Percentiles rank a stretch among this genome's conserved stretches.
phyloP scores from a whole-genome alignment of 2,888 invertebrate genomes.

The Acleris cristana region DNA sequence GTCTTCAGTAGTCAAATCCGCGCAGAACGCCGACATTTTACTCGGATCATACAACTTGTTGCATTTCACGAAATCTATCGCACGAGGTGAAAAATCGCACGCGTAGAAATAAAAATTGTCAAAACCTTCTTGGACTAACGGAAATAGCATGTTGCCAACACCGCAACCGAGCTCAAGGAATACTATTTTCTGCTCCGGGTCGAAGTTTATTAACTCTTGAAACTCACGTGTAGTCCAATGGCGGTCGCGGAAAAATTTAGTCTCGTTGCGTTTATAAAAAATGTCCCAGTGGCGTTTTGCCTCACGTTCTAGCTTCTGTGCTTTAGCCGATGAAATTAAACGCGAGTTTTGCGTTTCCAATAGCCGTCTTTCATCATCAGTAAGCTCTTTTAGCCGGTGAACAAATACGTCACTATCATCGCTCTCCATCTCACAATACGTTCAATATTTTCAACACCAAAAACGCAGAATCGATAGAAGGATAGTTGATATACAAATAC shows the following conservation, averaged over 20 bases:
- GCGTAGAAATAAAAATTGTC: slow-evolving; percentile 88
- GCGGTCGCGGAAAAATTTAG: slow-evolving; percentile 96
- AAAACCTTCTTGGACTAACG: slow-evolving; percentile 91
- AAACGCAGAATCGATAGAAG: neutral
- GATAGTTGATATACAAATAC: neutral
- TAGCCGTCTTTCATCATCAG: slow-evolving; percentile 84
- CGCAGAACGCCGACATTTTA: slow-evolving; percentile 90
- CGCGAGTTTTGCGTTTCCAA: slow-evolving; percentile 87
- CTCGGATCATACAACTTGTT: slow-evolving; percentile 86
- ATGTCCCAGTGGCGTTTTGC: slow-evolving; percentile 97
- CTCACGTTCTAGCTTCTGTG: slow-evolving; percentile 90
- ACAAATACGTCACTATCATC: slow-evolving; percentile 66
- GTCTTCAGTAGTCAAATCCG: slow-evolving; percentile 90
- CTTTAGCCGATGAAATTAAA: slow-evolving; percentile 86
- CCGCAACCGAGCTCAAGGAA: slow-evolving; percentile 96
- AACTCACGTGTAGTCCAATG: slow-evolving; percentile 99
- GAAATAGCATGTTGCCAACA: slow-evolving; percentile 98
- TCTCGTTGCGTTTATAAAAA: slow-evolving; percentile 97
- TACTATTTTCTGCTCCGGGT: slow-evolving; percentile 81
- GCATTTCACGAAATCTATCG: slow-evolving; percentile 92
- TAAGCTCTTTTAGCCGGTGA: slow-evolving; percentile 79
- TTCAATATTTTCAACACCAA: neutral
- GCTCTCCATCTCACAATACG: slow-evolving; percentile 60
- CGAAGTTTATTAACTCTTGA: slow-evolving; percentile 87
- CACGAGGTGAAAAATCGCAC: slow-evolving; percentile 96